Percentiles rank a stretch among this genome's conserved stretches.
Evolutionary conservation across 2,888 invertebrate genomes (phyloP).

Genomic region (Craniophora ligustri): DNA sequence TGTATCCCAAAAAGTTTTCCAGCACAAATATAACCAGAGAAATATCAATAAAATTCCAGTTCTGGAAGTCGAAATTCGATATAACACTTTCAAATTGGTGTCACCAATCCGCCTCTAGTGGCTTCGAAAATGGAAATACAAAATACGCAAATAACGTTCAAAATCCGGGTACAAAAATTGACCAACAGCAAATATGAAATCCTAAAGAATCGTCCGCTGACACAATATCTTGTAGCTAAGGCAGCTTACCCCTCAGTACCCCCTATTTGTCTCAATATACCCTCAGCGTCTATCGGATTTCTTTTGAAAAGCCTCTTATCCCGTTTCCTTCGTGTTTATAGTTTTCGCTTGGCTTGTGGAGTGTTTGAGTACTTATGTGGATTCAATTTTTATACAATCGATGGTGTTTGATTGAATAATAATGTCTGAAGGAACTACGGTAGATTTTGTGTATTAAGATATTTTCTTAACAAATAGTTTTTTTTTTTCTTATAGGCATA

Average conservation of each 20-base stretch:
- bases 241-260: slow-evolving; percentile 64
- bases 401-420: slow-evolving; percentile 10
- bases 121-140: neutral
- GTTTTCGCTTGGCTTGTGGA: slow-evolving; percentile 39
- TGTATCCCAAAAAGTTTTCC: no score
- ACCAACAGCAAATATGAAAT: slow-evolving; percentile 36
- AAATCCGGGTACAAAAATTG: slow-evolving; percentile 16
- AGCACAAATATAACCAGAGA: no score
- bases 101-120: neutral
- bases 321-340: slow-evolving; percentile 59
- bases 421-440: neutral
- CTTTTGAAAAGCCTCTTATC: slow-evolving; percentile 69
- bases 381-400: slow-evolving; percentile 4
- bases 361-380: slow-evolving; percentile 29
- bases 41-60: no score
- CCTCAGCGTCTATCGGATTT: slow-evolving; percentile 69
- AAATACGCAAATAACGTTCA: slow-evolving; percentile 6
- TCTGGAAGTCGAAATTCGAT: neutral
- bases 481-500: neutral
- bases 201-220: slow-evolving; percentile 35
- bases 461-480: neutral
- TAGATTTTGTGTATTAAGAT: neutral
- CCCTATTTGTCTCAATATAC: slow-evolving; percentile 69
- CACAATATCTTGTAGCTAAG: slow-evolving; percentile 49
- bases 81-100: neutral